phyloP scores from a whole-genome alignment of 2,797 vertebrate genomes.

The Myotis pilosus region DNA sequence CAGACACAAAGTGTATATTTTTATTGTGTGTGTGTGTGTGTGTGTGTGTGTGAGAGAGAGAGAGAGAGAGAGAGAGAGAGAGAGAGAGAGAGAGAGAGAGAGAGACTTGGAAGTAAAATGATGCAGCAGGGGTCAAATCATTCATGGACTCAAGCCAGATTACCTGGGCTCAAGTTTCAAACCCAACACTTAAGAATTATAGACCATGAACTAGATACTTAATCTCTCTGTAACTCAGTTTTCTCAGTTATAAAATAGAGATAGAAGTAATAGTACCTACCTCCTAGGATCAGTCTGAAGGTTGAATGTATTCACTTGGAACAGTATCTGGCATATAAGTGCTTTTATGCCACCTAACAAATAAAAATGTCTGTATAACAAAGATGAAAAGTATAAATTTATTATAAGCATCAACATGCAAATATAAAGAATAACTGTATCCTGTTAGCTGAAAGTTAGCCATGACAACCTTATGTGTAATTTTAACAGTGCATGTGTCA shows the following conservation, averaged over 20 bases:
- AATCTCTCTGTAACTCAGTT: neutral
- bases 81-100: neutral
- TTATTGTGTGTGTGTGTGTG: neutral
- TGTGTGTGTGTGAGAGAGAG: neutral
- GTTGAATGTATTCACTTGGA: neutral
- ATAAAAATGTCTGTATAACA: neutral
- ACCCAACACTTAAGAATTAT: neutral
- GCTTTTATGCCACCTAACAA: neutral
- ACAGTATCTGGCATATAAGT: neutral
- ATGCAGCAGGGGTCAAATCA: neutral
- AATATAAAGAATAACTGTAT: neutral
- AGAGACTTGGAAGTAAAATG: neutral
- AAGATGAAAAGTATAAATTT: slow-evolving; percentile 17
- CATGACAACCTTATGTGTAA: neutral
- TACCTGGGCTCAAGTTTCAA: neutral
- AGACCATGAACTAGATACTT: neutral
- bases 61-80: neutral
- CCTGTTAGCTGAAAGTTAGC: neutral
- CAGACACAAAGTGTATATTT: neutral
- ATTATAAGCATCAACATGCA: neutral
- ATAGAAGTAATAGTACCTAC: neutral
- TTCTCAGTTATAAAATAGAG: slow-evolving; percentile 16
- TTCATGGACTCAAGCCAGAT: neutral
- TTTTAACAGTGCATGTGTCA: neutral
- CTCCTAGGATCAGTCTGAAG: neutral